Conservation (phyloP, 1,140 invertebrate genomes). For the Saxidomus purpurata region DNA sequence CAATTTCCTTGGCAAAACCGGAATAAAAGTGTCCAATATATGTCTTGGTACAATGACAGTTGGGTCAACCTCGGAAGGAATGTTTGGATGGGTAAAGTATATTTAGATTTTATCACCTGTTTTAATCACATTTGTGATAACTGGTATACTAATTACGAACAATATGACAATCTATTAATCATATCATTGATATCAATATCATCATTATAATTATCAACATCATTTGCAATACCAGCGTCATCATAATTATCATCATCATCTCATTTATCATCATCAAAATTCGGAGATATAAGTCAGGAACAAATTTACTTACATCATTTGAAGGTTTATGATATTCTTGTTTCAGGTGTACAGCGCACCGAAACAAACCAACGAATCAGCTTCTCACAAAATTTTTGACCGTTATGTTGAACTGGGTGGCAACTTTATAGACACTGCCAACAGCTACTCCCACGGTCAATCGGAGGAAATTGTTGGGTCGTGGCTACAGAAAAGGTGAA, state of each 20-base stretch:
- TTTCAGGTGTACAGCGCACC: conserved; percentile 33
- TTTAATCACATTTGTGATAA: too few species aligned
- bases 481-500: conserved; percentile 75
- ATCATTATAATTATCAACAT: too few species aligned
- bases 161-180: too few species aligned
- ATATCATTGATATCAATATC: not conserved
- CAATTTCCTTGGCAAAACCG: conserved; percentile 73
- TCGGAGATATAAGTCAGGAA: too few species aligned
- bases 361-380: conserved; percentile 66
- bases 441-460: conserved; percentile 70
- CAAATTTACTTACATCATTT: too few species aligned
- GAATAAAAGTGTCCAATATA: conserved; percentile 76
- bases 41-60: conserved; percentile 76
- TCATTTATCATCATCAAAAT: too few species aligned
- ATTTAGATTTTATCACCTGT: too few species aligned
- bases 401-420: conserved; percentile 75
- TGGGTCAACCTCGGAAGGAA: conserved; percentile 35
- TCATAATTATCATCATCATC: too few species aligned
- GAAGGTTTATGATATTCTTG: too few species aligned
- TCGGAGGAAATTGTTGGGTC: conserved; percentile 77
- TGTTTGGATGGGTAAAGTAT: too few species aligned
- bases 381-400: conserved; percentile 72
- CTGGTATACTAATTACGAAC: too few species aligned
- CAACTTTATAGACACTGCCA: conserved; percentile 77
- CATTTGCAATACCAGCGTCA: too few species aligned